phyloP scores from a whole-genome alignment of 2,888 invertebrate species.

The Apamea sordens region DNA sequence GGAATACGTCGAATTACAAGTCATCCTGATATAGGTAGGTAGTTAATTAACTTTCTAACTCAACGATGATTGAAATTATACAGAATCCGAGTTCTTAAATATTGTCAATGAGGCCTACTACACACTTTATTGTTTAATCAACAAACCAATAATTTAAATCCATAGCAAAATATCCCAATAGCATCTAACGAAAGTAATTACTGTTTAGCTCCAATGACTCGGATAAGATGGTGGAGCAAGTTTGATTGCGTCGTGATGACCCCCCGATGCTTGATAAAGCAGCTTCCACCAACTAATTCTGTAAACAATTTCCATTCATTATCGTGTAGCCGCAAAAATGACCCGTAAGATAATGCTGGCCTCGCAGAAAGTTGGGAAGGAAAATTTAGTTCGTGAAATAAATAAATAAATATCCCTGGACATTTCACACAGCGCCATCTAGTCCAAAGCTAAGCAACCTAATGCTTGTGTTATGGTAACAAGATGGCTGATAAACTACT shows the following conservation, averaged over 20 bases:
- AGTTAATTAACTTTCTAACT: neutral
- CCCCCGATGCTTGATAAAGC: conserved; percentile 24
- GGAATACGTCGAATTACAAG: too few relatives aligned
- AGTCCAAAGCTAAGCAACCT: too few relatives aligned
- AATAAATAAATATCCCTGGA: too few relatives aligned
- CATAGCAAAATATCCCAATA: neutral
- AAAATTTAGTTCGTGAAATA: conserved; percentile 10
- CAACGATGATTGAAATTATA: neutral
- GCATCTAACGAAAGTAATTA: conserved; percentile 21
- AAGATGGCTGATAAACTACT: too few relatives aligned
- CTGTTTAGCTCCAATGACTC: conserved; percentile 24
- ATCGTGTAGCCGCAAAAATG: conserved; percentile 30
- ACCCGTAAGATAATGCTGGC: conserved; percentile 16
- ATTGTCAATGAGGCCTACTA: neutral
- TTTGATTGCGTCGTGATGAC: conserved; percentile 34
- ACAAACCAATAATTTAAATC: neutral
- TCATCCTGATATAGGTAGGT: neutral
- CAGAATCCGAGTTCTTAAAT: neutral
- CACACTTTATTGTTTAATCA: neutral
- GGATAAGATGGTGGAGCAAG: conserved; percentile 26
- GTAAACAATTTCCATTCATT: conserved; percentile 47
- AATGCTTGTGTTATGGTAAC: too few relatives aligned
- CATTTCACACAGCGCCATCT: too few relatives aligned
- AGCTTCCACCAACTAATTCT: conserved; percentile 34
- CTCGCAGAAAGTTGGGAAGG: neutral